Evolutionary conservation across 2,797 vertebrate species (phyloP).

Genomic region (Miopithecus talapoin): DNA sequence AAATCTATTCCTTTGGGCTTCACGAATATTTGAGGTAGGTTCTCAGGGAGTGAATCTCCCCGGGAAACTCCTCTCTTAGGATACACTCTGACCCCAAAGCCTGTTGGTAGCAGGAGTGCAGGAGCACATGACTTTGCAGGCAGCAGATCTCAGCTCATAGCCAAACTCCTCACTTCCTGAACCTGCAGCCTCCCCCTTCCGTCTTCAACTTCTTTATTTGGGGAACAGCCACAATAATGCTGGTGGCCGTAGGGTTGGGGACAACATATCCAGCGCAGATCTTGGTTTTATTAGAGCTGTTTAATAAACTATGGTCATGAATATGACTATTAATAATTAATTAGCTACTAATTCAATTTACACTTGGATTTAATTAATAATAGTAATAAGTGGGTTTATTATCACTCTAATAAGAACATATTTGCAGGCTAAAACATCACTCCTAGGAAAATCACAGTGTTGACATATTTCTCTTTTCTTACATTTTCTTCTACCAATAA

Average conservation of each 20-base stretch:
- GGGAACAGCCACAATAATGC: rapidly evolving
- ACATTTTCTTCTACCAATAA: rapidly evolving
- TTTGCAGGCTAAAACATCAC: background rate
- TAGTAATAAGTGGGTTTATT: background rate
- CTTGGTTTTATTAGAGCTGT: background rate
- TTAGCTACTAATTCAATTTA: background rate
- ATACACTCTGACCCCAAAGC: rapidly evolving
- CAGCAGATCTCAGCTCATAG: rapidly evolving
- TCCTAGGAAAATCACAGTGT: background rate
- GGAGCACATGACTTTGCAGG: rapidly evolving
- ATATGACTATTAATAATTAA: background rate
- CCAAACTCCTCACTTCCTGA: rapidly evolving
- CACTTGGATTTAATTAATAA: background rate
- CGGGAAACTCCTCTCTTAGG: rapidly evolving
- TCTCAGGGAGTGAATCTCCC: background rate
- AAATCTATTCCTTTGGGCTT: background rate
- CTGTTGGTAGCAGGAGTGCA: rapidly evolving
- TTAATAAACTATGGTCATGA: background rate
- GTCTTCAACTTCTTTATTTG: background rate
- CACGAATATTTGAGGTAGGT: background rate
- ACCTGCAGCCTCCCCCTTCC: rapidly evolving
- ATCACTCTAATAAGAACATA: background rate
- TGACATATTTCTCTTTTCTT: background rate
- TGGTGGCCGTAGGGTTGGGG: rapidly evolving
- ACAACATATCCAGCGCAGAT: rapidly evolving